Conservation (phyloP, 2,888 invertebrate species). For the Gnatocerus cornutus region DNA sequence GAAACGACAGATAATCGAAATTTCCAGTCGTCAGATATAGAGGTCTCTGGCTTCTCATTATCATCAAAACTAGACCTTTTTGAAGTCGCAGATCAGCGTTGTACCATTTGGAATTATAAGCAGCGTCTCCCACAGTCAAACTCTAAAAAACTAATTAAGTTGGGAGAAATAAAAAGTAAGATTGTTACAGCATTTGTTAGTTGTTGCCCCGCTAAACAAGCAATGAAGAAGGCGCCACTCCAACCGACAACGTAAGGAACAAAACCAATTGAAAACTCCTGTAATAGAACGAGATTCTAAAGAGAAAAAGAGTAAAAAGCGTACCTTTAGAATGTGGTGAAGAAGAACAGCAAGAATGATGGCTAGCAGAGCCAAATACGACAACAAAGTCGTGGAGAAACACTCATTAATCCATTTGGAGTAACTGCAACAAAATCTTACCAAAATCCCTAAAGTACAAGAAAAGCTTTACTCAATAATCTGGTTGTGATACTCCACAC, state of each 20-base stretch:
- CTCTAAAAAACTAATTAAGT: constrained; percentile 6
- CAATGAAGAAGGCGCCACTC: not conserved
- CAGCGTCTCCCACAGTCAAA: not conserved
- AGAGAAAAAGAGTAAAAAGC: not conserved
- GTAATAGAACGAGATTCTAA: not conserved
- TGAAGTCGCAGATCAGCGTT: constrained; percentile 3
- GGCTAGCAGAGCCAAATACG: not conserved
- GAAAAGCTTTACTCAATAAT: not conserved
- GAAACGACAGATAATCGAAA: constrained; percentile 11
- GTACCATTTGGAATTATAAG: constrained; percentile 24
- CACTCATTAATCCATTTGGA: not conserved
- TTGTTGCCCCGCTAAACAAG: constrained; percentile 6
- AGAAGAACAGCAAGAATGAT: not conserved
- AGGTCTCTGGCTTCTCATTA: constrained; percentile 18
- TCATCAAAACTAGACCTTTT: constrained; percentile 24
- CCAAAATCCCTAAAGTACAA: not conserved
- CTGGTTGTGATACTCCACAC: not conserved
- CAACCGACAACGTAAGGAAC: not conserved
- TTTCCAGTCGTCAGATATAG: constrained; percentile 5
- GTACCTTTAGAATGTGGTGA: not conserved
- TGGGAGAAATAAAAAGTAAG: too few relatives aligned
- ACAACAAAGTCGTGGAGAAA: not conserved
- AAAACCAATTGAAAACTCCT: not conserved
- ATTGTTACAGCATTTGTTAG: not conserved
- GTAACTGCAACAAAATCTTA: not conserved